Conservation (phyloP, 2,888 invertebrate species). For the Cantharis flavilabris region DNA sequence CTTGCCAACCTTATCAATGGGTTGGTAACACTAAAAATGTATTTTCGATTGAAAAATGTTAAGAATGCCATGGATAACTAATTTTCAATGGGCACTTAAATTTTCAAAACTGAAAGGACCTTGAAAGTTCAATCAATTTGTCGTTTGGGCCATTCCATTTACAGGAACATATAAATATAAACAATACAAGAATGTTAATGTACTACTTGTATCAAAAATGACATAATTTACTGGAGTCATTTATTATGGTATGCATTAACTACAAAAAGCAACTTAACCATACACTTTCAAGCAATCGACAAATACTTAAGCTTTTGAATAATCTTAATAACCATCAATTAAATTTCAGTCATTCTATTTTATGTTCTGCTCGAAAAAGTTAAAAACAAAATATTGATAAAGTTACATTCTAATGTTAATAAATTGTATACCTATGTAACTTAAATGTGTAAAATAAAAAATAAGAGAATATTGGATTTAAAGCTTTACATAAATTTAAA, state of each 20-base stretch:
- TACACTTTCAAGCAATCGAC: not conserved
- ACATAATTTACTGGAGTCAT: not conserved
- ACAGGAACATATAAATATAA: not conserved
- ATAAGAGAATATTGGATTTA: constrained; percentile 16
- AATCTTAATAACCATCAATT: not conserved
- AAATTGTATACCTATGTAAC: not conserved
- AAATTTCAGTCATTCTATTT: not conserved
- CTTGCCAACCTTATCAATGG: too few relatives aligned
- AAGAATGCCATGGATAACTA: not conserved
- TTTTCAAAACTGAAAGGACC: not conserved
- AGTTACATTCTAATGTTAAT: not conserved
- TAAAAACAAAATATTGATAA: not conserved
- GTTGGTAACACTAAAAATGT: too few relatives aligned
- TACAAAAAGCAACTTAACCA: not conserved
- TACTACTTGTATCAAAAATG: not conserved
- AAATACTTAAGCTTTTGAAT: not conserved
- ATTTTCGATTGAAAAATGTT: not conserved
- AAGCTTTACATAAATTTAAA: constrained; percentile 22
- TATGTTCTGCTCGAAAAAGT: not conserved
- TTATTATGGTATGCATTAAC: not conserved
- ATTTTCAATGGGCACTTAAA: not conserved
- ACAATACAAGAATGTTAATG: not conserved
- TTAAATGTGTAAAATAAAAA: constrained; percentile 10
- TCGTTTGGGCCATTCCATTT: not conserved
- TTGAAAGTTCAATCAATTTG: not conserved